Evolutionary conservation across 2,113 vertebrate species (phyloP), one percentile per base, ranked within the genome.

Genomic region (Oceanodroma tethys): DNA sequence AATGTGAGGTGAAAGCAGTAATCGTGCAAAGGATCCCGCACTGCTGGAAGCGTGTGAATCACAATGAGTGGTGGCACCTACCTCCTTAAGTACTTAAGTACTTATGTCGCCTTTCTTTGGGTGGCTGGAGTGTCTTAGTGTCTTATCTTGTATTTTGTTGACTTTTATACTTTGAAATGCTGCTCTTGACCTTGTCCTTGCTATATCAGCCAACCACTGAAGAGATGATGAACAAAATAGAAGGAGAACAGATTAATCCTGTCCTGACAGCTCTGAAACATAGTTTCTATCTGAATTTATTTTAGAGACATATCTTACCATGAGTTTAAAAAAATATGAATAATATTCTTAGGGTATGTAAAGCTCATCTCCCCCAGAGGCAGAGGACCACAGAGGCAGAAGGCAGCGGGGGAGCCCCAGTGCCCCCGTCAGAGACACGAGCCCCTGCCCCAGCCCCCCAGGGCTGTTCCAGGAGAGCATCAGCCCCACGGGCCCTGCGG

Each of bases 361-460:
- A 80, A 75, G 10, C 11, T 83, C 15, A n/a, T 42, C 22, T 56
- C 29, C 19, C 20, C 7, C 5, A 8, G 9, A 43, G 6, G 18
- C 17, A 80, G 42, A 62, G 38, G 17, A 71, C 5, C 0, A 0
- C 27, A 43, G 53, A 65, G 21, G 19, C 36, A 78, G 50, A 71
- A 16, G 42, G 27, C 52, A 80, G 26, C 0, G 1, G 10, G 40
- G 16, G 19, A 92, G 4, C 2, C 16, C 20, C 42, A 78, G 15
- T 11, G 43, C 10, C 23, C 38, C 21, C 26, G 13, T 11, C 32
- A 74, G 48, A 73, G 38, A 25, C 30, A 52, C 2, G 3, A 84
- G 10, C 14, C 7, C 26, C 27, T 72, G 47, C 2, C 12, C 38
- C 4, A 1, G 4, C 1, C 9, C 9, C 7, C 2, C 6, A 10